Evolutionary conservation across 1,140 invertebrate genomes (phyloP).

Genomic region (Microvelia longipes): DNA sequence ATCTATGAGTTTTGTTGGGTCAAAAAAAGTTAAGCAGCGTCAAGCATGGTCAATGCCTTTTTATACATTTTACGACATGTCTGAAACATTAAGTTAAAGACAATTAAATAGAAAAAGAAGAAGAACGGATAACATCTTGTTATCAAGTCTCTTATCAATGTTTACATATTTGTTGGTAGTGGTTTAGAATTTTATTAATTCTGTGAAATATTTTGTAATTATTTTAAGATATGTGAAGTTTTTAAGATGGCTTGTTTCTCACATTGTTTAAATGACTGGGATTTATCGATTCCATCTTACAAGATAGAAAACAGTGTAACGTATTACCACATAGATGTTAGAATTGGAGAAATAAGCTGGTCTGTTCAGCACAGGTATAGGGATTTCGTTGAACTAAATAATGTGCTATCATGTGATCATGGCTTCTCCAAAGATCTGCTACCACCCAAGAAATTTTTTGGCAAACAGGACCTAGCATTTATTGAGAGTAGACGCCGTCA

Average conservation of each 20-base stretch:
- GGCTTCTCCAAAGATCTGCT: slow-evolving; percentile 66
- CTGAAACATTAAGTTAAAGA: too few species aligned
- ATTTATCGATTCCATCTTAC: slow-evolving; percentile 34
- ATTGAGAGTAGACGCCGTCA: slow-evolving; percentile 64
- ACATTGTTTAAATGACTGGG: slow-evolving; percentile 2
- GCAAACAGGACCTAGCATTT: slow-evolving; percentile 63
- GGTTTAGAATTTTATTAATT: too few species aligned
- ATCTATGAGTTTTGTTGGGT: too few species aligned
- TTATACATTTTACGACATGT: too few species aligned
- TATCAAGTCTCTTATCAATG: too few species aligned
- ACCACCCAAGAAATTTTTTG: slow-evolving; percentile 79
- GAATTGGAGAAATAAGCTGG: slow-evolving; percentile 57
- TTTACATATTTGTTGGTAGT: too few species aligned
- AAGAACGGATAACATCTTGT: too few species aligned
- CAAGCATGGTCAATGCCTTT: too few species aligned
- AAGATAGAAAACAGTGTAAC: slow-evolving; percentile 40
- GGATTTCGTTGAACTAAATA: slow-evolving; percentile 76
- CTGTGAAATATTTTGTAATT: too few species aligned
- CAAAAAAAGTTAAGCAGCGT: too few species aligned
- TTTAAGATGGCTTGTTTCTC: slow-evolving; percentile 4
- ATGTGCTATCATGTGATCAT: slow-evolving; percentile 58
- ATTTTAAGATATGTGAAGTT: too few species aligned
- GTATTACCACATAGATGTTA: slow-evolving; percentile 50
- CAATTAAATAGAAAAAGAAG: too few species aligned
- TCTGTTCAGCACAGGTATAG: slow-evolving; percentile 68